These are phyloP conservation scores for Echiichthys vipera DNA, from an alignment of 2,797 vertebrate species.

Conservation along the genomic window DNA sequence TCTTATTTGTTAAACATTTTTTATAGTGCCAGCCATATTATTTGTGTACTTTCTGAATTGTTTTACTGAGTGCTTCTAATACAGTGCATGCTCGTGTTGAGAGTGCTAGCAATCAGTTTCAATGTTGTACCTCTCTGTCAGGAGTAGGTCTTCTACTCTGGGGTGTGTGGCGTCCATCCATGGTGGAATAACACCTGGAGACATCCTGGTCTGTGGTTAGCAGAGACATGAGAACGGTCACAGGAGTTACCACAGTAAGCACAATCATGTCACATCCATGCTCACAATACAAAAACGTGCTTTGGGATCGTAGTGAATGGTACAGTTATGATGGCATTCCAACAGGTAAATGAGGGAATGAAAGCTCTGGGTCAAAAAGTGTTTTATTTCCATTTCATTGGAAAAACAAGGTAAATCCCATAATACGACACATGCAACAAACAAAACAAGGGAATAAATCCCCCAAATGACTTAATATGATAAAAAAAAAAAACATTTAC, in stretches of 20 bases:
- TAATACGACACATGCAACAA: constrained; percentile 58
- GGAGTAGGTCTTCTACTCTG: constrained; percentile 90
- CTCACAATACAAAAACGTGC: constrained; percentile 13
- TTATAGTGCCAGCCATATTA: neutral
- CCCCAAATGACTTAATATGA: constrained; percentile 19
- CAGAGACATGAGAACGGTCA: constrained; percentile 69
- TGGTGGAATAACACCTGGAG: constrained; percentile 89
- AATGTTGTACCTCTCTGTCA: constrained; percentile 91
- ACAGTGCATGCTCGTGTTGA: neutral
- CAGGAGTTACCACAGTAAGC: constrained; percentile 4
- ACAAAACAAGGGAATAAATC: constrained; percentile 40
- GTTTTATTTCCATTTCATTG: constrained; percentile 70
- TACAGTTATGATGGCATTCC: constrained; percentile 53
- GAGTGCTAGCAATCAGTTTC: neutral
- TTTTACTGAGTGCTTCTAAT: neutral
- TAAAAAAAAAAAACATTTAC: constrained; percentile 15
- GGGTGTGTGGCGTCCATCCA: constrained; percentile 84
- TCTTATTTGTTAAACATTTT: too few relatives aligned
- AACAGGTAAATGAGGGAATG: constrained; percentile 66
- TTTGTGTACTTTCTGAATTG: neutral
- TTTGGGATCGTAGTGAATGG: constrained; percentile 27
- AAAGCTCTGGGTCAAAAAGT: constrained; percentile 48
- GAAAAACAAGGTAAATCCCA: constrained; percentile 44
- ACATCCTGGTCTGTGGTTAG: constrained; percentile 89
- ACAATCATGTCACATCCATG: constrained; percentile 16